Percentiles rank a stretch among this genome's conserved stretches.
These are phyloP conservation scores for Prionace glauca DNA, from an alignment of 2,797 vertebrate genomes.

Conservation along the genomic window DNA sequence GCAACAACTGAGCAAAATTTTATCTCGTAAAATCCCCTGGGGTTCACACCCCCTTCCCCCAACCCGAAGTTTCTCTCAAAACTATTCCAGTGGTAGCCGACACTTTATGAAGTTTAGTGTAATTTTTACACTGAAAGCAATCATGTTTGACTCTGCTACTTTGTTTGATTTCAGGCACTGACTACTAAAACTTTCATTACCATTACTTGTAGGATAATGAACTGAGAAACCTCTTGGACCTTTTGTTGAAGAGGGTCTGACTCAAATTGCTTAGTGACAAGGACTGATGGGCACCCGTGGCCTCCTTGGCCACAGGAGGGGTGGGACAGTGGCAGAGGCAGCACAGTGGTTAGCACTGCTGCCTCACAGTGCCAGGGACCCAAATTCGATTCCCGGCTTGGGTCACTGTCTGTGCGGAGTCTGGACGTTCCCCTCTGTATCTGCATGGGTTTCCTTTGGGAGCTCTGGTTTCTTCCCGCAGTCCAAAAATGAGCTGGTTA, in stretches of 20 bases:
- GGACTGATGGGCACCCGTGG: background rate
- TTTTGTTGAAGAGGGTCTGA: background rate
- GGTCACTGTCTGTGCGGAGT: too few species aligned
- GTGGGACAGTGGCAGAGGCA: too few species aligned
- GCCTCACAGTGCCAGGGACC: too few species aligned
- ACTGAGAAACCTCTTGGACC: background rate
- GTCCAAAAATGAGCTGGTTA: too few species aligned
- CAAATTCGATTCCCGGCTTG: too few species aligned
- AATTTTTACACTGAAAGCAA: background rate
- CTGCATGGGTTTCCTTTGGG: too few species aligned
- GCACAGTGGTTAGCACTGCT: too few species aligned
- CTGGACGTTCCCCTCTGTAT: too few species aligned
- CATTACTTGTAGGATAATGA: background rate
- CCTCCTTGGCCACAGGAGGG: too few species aligned
- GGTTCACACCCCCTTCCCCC: too few species aligned
- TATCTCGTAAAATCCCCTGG: background rate
- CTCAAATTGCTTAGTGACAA: background rate
- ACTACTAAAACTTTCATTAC: background rate
- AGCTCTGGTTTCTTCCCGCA: too few species aligned
- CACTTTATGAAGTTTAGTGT: background rate
- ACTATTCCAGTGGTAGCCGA: background rate
- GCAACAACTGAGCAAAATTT: background rate
- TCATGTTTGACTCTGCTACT: background rate
- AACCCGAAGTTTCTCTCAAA: too few species aligned
- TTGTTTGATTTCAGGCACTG: background rate